A percentile compares a stretch with the other conserved stretches of the same genome.
Evolutionary conservation across 2,888 invertebrate species (phyloP).

Genomic region (Leptopilina drosophilae): DNA sequence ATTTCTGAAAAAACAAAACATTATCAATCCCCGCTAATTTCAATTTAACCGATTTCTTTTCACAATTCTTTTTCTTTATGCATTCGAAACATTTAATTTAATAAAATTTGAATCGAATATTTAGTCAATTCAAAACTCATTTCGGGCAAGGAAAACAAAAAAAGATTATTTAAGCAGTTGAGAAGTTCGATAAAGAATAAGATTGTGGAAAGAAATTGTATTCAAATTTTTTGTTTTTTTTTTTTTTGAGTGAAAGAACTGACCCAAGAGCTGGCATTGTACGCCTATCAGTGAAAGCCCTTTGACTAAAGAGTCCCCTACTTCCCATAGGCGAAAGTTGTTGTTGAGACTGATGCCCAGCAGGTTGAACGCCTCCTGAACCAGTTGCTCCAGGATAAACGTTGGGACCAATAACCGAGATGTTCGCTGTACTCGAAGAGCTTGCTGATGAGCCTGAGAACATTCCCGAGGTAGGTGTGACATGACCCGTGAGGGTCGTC

Average conservation of each 20-base stretch:
- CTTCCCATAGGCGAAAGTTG: constrained; percentile 81
- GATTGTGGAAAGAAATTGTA: constrained; percentile 34
- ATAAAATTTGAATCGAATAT: too few species aligned
- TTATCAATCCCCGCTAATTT: not conserved
- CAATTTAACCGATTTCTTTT: too few species aligned
- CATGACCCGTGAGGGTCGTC: constrained; percentile 85
- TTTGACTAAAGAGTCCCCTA: constrained; percentile 86
- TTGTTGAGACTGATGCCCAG: constrained; percentile 77
- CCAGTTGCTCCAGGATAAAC: constrained; percentile 74
- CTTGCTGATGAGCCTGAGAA: constrained; percentile 78
- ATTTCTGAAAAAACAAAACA: constrained; percentile 76
- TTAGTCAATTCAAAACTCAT: too few species aligned
- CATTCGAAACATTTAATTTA: too few species aligned
- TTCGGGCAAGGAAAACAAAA: not conserved
- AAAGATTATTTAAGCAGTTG: not conserved
- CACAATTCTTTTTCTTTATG: too few species aligned
- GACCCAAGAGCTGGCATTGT: constrained; percentile 81
- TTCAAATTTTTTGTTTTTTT: too few species aligned
- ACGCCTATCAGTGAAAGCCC: constrained; percentile 87
- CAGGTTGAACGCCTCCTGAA: constrained; percentile 77
- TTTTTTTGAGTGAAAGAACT: constrained; percentile 60
- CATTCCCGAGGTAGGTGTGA: constrained; percentile 85
- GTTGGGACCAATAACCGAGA: constrained; percentile 74
- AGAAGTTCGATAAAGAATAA: not conserved
- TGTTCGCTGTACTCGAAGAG: constrained; percentile 72